Conservation (phyloP, 2,113 vertebrate species). For the Opisthocomus hoazin region DNA sequence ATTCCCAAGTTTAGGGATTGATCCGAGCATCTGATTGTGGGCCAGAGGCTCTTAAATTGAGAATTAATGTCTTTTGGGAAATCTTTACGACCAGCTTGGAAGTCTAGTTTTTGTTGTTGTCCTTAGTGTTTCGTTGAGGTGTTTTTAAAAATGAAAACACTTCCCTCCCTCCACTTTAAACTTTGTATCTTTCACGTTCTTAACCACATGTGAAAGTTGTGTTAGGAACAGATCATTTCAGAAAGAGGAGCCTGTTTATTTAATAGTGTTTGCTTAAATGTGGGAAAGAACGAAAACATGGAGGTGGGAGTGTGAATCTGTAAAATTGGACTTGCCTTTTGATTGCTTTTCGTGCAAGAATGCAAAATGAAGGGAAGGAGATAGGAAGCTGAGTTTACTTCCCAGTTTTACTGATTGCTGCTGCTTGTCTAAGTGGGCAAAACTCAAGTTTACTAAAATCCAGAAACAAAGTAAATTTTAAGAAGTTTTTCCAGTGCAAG, state of each 20-base stretch:
- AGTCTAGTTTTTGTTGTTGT: background rate
- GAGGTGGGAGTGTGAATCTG: background rate
- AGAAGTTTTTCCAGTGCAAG: background rate
- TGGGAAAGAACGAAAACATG: background rate
- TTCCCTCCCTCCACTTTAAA: fast-evolving
- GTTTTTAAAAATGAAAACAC: background rate
- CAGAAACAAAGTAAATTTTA: background rate
- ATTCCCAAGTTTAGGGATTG: background rate
- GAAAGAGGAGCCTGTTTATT: background rate
- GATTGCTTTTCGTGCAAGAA: background rate
- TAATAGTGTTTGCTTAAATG: background rate
- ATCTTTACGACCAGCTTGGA: background rate
- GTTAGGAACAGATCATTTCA: background rate
- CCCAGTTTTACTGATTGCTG: background rate
- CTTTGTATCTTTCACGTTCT: background rate
- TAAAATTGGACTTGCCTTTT: background rate
- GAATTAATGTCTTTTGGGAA: background rate
- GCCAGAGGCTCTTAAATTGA: background rate
- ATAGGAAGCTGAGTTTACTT: background rate
- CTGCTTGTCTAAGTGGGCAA: background rate
- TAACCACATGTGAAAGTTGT: background rate
- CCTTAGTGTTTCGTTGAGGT: background rate
- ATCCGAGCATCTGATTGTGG: background rate
- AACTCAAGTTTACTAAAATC: background rate
- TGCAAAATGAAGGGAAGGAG: background rate